These are phyloP conservation scores for Eristalinus aeneus DNA, from an alignment of 2,888 invertebrate genomes.

Conservation along the genomic window DNA sequence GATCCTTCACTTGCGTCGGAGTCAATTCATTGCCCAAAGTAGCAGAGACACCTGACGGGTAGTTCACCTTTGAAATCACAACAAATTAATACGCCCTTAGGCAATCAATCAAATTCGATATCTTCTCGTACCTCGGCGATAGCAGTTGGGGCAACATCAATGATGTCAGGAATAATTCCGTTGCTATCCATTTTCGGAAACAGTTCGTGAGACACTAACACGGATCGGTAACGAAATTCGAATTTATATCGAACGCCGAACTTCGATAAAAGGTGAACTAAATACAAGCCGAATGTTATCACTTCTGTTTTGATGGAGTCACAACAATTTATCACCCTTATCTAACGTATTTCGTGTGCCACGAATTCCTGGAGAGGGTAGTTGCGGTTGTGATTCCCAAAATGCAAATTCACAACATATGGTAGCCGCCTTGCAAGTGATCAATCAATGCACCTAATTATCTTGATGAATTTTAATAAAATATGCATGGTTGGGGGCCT, in stretches of 20 bases:
- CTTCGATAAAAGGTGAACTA: background rate
- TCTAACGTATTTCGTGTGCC: background rate
- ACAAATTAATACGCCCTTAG: background rate
- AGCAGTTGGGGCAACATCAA: constrained; percentile 57
- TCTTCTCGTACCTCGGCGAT: constrained; percentile 77
- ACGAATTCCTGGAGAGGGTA: background rate
- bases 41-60: constrained; percentile 80
- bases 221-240: too few species aligned
- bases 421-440: constrained; percentile 9
- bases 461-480: constrained; percentile 1
- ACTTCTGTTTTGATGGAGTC: background rate
- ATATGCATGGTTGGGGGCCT: too few species aligned
- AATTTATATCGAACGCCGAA: too few species aligned
- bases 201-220: too few species aligned
- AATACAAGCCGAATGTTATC: background rate
- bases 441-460: constrained; percentile 14
- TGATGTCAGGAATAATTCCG: constrained; percentile 67
- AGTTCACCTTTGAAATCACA: constrained; percentile 75
- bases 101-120: background rate
- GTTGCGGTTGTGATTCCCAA: background rate
- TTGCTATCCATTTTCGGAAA: constrained; percentile 53
- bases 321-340: constrained; percentile 22
- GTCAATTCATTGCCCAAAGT: constrained; percentile 88
- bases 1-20: constrained; percentile 88
- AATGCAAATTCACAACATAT: constrained; percentile 7